Conservation (phyloP, 1,140 invertebrate genomes). For the Andrena cerasifolii region DNA sequence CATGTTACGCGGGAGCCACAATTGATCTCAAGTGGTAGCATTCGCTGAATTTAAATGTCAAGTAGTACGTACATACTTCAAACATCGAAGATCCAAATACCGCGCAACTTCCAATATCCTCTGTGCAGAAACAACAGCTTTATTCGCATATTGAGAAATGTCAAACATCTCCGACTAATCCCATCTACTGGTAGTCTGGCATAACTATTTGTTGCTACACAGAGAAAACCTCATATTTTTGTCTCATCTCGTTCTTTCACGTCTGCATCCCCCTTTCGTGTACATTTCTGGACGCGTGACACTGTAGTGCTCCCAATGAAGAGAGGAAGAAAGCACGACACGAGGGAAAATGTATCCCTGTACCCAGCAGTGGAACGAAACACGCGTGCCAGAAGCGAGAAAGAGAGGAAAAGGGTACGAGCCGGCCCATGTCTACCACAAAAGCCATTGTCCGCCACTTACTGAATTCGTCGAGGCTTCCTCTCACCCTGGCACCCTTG, state of each 20-base stretch:
- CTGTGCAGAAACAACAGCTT: neutral
- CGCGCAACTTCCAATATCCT: neutral
- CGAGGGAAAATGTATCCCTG: conserved; percentile 51
- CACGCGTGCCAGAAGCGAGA: conserved; percentile 47
- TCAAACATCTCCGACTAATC: neutral
- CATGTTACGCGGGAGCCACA: no score
- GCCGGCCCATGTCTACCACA: conserved; percentile 74
- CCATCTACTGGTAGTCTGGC: neutral
- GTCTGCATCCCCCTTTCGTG: neutral
- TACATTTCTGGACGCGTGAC: conserved; percentile 28
- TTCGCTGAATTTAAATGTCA: no score
- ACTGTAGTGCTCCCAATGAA: conserved; percentile 16
- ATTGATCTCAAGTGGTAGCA: no score
- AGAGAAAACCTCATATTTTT: neutral
- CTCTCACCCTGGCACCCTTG: conserved; percentile 57
- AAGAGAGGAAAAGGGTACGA: conserved; percentile 56
- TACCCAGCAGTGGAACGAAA: conserved; percentile 49
- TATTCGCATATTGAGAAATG: neutral
- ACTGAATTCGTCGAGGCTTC: conserved; percentile 78
- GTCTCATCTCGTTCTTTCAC: neutral
- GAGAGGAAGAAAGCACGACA: conserved; percentile 12
- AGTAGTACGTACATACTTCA: no score
- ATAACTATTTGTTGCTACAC: neutral
- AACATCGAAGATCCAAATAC: neutral
- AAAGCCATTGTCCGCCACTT: conserved; percentile 82